phyloP scores from a whole-genome alignment of 2,113 vertebrate species.

The Octodon degus region DNA sequence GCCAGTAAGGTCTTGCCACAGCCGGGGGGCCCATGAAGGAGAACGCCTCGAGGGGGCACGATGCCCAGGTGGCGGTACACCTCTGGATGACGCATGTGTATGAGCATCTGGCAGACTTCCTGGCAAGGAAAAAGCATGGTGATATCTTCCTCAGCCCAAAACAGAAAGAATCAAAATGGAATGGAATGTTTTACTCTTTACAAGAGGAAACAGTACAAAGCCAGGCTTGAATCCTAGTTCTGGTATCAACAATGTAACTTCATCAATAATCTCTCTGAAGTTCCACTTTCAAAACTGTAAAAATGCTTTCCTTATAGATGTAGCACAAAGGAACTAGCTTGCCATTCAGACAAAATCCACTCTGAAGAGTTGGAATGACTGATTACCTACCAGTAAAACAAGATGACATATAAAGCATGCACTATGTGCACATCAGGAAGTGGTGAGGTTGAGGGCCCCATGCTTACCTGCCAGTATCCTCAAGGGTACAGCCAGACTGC shows the following conservation, averaged over 20 bases:
- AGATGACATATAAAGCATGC: not conserved
- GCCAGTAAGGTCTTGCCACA: slow-evolving; percentile 97
- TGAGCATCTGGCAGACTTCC: slow-evolving; percentile 96
- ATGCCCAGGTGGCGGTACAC: slow-evolving; percentile 95
- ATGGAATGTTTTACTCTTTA: not conserved
- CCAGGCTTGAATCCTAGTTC: not conserved
- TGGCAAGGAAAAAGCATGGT: slow-evolving; percentile 73
- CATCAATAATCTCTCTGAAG: not conserved
- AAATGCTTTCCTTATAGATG: not conserved
- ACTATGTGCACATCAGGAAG: not conserved
- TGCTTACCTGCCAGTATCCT: not conserved
- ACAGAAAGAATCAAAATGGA: not conserved
- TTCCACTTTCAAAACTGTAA: not conserved
- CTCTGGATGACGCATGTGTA: slow-evolving; percentile 96
- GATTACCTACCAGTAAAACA: not conserved
- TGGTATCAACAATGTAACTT: not conserved
- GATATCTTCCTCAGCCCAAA: not conserved
- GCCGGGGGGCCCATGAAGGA: slow-evolving; percentile 96
- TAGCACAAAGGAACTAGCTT: not conserved
- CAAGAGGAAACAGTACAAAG: not conserved
- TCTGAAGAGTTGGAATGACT: not conserved
- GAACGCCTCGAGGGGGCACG: slow-evolving; percentile 93
- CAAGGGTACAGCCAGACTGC: not conserved
- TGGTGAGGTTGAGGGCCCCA: not conserved
- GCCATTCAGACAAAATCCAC: not conserved